Evolutionary conservation across 2,113 vertebrate genomes (phyloP).

Genomic region (Dasyurus viverrinus): DNA sequence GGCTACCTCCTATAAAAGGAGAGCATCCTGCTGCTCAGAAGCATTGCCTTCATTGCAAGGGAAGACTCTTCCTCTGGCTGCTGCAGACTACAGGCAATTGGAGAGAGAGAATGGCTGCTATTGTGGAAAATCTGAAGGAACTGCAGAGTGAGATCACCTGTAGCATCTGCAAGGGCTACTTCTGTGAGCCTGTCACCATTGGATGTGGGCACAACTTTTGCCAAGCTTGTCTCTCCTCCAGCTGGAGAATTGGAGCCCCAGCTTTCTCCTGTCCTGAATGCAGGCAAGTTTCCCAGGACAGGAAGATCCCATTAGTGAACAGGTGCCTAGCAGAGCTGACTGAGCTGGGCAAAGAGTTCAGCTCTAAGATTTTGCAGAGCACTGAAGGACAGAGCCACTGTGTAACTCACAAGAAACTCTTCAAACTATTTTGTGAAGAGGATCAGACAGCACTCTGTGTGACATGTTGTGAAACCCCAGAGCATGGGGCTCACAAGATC

Average conservation of each 20-base stretch:
- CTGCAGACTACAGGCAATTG: background rate
- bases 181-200: background rate
- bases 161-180: background rate
- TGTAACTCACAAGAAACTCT: background rate
- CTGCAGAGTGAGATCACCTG: background rate
- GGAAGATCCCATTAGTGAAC: background rate
- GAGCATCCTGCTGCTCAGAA: background rate
- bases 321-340: background rate
- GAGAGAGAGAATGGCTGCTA: background rate
- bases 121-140: background rate
- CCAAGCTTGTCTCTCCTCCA: no score
- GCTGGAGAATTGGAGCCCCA: no score
- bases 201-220: background rate
- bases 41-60: background rate
- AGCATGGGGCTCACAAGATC: background rate
- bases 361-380: background rate
- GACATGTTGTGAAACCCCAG: background rate
- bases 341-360: background rate
- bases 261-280: no score
- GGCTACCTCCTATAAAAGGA: background rate
- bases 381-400: background rate
- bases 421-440: background rate
- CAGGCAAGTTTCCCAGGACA: background rate
- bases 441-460: background rate
- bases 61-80: background rate